Conservation (phyloP, 37 sponge, comb jelly and placozoan species). For the Theonella swinhoei region DNA sequence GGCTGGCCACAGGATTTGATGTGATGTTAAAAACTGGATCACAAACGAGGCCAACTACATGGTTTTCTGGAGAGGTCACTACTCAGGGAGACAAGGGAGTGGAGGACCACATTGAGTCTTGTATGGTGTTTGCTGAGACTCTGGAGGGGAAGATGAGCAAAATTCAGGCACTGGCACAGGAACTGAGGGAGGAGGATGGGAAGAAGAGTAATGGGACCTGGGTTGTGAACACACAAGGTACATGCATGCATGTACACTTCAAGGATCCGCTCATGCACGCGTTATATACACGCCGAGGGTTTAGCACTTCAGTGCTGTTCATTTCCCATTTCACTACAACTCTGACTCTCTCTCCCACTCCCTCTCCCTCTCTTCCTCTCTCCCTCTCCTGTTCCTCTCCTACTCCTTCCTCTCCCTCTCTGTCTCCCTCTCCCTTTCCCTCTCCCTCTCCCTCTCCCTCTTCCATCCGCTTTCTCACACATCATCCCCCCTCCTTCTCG, state of each 20-base stretch:
- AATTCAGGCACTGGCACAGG: constrained; percentile 24
- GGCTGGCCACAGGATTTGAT: too few relatives aligned
- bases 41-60: constrained; percentile 55
- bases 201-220: constrained; percentile 77
- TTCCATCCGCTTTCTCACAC: neutral
- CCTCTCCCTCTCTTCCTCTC: too few relatives aligned
- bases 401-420: neutral
- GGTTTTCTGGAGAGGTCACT: constrained; percentile 56
- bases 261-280: too few relatives aligned
- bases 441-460: neutral
- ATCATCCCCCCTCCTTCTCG: too few relatives aligned
- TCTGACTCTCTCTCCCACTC: too few relatives aligned
- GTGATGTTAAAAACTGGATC: too few relatives aligned
- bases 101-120: constrained; percentile 61
- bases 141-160: constrained; percentile 43
- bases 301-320: too few relatives aligned
- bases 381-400: neutral
- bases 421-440: neutral
- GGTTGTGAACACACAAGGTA: constrained; percentile 49
- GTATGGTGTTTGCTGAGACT: constrained; percentile 63
- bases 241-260: too few relatives aligned
- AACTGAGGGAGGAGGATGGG: constrained; percentile 50
- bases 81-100: constrained; percentile 69
- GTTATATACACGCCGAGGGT: too few relatives aligned
- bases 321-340: too few relatives aligned